These are phyloP conservation scores for Sylvicapra grimmia DNA, from an alignment of 2,113 vertebrate species.

Conservation along the genomic window DNA sequence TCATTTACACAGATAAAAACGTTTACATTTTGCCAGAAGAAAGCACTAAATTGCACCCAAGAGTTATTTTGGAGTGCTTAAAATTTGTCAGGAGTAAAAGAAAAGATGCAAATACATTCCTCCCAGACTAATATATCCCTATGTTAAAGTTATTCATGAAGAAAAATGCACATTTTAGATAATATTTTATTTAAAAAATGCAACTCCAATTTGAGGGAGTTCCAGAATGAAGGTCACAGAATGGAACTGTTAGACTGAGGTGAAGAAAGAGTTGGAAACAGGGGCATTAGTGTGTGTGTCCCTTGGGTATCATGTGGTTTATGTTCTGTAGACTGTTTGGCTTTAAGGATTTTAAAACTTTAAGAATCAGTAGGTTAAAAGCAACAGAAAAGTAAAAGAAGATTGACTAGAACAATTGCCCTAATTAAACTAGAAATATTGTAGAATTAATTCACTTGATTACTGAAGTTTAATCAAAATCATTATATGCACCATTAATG, in stretches of 20 bases:
- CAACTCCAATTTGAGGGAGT: not conserved
- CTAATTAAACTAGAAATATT: not conserved
- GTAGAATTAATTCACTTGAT: not conserved
- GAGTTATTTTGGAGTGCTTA: not conserved
- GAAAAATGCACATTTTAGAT: not conserved
- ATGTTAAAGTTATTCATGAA: not conserved
- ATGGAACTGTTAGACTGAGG: not conserved
- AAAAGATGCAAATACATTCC: not conserved
- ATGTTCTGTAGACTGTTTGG: not conserved
- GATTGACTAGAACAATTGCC: not conserved
- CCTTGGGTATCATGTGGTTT: not conserved
- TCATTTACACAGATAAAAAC: not conserved
- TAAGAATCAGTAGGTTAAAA: not conserved
- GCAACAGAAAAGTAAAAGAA: not conserved
- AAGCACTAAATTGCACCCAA: not conserved
- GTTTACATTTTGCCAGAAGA: not conserved
- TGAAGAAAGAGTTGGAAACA: not conserved
- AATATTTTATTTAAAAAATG: not conserved
- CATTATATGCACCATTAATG: not conserved
- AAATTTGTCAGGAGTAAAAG: not conserved
- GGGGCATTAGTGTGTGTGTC: accelerated
- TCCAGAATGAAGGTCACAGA: not conserved
- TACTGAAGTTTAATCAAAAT: not conserved
- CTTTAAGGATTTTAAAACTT: not conserved
- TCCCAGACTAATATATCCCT: not conserved